phyloP scores from a whole-genome alignment of 2,888 invertebrate genomes.

The Eremobia ochroleuca region DNA sequence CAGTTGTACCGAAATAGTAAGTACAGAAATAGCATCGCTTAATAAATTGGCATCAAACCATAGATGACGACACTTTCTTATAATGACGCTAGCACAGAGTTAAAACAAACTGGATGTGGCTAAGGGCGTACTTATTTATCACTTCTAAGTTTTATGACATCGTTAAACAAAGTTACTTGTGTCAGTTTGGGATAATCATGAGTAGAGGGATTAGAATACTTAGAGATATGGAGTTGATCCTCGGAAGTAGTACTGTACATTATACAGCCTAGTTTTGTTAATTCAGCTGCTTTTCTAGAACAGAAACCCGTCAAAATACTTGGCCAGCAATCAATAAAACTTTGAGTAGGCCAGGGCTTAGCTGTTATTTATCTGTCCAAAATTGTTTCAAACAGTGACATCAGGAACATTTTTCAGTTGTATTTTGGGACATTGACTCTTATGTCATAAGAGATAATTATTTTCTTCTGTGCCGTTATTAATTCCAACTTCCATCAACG shows the following conservation, averaged over 20 bases:
- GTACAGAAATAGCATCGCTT: conserved; percentile 66
- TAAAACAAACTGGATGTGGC: conserved; percentile 53
- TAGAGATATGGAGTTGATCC: background rate
- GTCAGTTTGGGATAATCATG: conserved; percentile 16
- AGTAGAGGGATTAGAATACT: conserved; percentile 5
- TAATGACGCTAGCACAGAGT: conserved; percentile 60
- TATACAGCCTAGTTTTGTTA: background rate
- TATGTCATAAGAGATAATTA: background rate
- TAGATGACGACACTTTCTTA: conserved; percentile 62
- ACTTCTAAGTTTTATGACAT: background rate
- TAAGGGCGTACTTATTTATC: background rate
- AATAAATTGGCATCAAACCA: conserved; percentile 74
- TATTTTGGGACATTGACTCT: background rate
- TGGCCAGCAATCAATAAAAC: background rate
- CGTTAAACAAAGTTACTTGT: conserved; percentile 13
- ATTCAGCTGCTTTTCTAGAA: background rate
- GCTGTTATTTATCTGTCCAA: background rate
- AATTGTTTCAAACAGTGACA: background rate
- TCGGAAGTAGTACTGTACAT: background rate
- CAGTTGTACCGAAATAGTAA: conserved; percentile 59
- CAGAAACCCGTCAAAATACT: background rate
- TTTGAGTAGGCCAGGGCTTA: background rate
- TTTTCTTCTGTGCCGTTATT: background rate
- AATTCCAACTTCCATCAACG: too few relatives aligned
- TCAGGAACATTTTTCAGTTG: background rate